Evolutionary conservation across 2,797 vertebrate species (phyloP).

Genomic region (Enoplosus armatus): DNA sequence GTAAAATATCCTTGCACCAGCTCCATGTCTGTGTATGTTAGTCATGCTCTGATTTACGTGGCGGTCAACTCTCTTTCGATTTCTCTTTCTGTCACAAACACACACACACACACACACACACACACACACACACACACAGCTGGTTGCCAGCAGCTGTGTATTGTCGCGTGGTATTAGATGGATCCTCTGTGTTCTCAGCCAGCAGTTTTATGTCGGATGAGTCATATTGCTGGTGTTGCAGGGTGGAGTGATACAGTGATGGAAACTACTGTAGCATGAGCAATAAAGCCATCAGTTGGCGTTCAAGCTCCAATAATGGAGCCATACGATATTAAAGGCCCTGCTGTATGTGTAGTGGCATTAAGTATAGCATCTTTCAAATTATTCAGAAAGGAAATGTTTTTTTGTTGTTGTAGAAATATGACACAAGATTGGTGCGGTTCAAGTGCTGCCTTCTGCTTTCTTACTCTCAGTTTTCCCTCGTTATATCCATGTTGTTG

Average conservation of each 20-base stretch:
- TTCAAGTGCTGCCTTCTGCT: neutral
- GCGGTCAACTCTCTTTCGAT: constrained; percentile 20
- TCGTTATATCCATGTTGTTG: neutral
- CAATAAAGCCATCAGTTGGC: neutral
- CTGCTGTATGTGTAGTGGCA: neutral
- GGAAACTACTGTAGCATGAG: constrained; percentile 10
- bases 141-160: constrained; percentile 59
- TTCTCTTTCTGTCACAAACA: constrained; percentile 13
- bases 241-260: constrained; percentile 32
- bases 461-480: neutral
- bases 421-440: neutral
- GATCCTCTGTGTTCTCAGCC: constrained; percentile 52
- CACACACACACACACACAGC: constrained; percentile 41
- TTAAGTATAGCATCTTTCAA: neutral
- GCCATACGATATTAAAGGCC: neutral
- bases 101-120: constrained; percentile 4
- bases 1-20: constrained; percentile 42
- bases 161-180: constrained; percentile 55
- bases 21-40: constrained; percentile 50
- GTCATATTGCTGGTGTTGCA: constrained; percentile 55
- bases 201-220: constrained; percentile 54
- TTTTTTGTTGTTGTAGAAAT: neutral
- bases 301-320: neutral
- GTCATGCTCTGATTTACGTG: constrained; percentile 57
- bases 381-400: neutral